phyloP scores from a whole-genome alignment of 2,888 invertebrate genomes.

The Lasioglossum zephyrum region DNA sequence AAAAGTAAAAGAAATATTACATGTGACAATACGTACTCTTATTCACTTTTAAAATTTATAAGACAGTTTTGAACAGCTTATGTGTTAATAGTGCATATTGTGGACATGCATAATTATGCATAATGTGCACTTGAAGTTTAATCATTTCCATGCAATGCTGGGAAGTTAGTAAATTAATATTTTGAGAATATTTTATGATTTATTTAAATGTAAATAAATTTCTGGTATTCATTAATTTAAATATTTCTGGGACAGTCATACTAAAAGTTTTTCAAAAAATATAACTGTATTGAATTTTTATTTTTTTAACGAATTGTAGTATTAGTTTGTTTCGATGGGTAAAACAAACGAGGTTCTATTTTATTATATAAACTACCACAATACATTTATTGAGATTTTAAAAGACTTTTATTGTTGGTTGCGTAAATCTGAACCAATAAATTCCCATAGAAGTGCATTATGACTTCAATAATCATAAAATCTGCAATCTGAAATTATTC shows the following conservation, averaged over 20 bases:
- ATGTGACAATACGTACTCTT: neutral
- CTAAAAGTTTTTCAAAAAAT: neutral
- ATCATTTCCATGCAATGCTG: neutral
- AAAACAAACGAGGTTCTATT: neutral
- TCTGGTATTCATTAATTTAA: neutral
- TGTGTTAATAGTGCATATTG: too few relatives aligned
- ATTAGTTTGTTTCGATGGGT: neutral
- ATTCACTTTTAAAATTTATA: neutral
- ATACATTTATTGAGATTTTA: neutral
- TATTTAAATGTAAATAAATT: neutral
- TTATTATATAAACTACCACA: neutral
- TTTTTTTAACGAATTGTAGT: neutral
- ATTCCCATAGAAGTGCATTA: neutral
- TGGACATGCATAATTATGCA: neutral
- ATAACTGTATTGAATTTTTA: neutral
- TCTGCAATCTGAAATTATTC: neutral
- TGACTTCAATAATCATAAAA: neutral
- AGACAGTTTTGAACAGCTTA: neutral
- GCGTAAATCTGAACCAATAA: neutral
- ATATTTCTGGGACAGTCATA: neutral
- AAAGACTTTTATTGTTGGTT: neutral
- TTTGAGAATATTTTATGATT: neutral
- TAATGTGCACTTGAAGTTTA: neutral
- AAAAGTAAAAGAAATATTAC: neutral
- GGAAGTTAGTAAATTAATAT: neutral